A percentile compares a stretch with the other conserved stretches of the same genome.
Conservation (phyloP, 1,140 invertebrate species). For the Formica exsecta region DNA sequence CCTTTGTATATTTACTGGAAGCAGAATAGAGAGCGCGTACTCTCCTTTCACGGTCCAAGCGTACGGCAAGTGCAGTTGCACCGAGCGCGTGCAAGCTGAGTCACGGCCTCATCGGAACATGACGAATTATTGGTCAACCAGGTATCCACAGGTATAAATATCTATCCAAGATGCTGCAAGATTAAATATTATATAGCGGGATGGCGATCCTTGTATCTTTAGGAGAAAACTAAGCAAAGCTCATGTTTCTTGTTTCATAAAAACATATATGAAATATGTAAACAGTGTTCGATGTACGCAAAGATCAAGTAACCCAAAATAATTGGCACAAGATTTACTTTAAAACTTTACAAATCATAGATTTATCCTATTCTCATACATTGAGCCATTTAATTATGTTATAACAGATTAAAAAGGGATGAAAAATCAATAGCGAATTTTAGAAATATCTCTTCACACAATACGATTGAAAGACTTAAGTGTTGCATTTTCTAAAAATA, state of each 20-base stretch:
- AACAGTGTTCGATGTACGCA: background rate
- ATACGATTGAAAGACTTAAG: background rate
- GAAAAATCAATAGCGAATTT: conserved; percentile 19
- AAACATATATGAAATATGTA: background rate
- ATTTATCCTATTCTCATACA: background rate
- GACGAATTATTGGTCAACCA: background rate
- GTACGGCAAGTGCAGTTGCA: conserved; percentile 47
- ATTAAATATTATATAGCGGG: background rate
- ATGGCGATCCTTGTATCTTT: background rate
- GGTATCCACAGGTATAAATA: background rate
- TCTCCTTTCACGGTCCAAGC: conserved; percentile 39
- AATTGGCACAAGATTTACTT: background rate
- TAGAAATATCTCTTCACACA: background rate
- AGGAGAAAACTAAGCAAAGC: background rate
- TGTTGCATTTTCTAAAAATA: conserved; percentile 2
- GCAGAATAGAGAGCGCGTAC: conserved; percentile 6
- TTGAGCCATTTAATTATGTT: background rate
- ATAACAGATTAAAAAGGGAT: no score
- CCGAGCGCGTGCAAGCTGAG: background rate
- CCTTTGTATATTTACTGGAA: conserved; percentile 43
- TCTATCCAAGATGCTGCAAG: background rate
- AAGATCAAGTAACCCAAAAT: background rate
- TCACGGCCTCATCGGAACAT: background rate
- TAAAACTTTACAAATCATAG: background rate
- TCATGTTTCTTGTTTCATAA: background rate